phyloP scores from a whole-genome alignment of 2,113 vertebrate species.

The Engraulis encrasicolus region DNA sequence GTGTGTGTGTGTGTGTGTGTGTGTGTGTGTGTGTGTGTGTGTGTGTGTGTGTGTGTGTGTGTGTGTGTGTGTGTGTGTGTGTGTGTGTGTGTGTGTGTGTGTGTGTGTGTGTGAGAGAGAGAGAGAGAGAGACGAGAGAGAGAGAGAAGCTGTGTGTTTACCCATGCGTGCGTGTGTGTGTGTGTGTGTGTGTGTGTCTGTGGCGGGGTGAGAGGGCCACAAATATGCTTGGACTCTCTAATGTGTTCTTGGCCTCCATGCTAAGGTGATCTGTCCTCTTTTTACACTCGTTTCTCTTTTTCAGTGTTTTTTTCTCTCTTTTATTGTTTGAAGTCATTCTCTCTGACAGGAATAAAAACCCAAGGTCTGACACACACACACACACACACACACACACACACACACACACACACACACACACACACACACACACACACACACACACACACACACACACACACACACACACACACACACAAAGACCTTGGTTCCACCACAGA shows the following conservation, averaged over 20 bases:
- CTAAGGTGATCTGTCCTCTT: not conserved
- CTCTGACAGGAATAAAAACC: not conserved
- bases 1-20: too few species aligned
- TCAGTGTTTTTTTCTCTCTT: not conserved
- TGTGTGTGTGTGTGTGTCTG: too few species aligned
- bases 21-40: too few species aligned
- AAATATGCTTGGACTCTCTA: not conserved
- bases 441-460: not conserved
- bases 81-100: too few species aligned
- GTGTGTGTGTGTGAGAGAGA: too few species aligned
- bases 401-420: not conserved
- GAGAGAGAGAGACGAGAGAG: too few species aligned
- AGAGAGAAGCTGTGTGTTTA: too few species aligned
- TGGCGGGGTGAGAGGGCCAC: too few species aligned
- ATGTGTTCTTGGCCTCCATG: not conserved
- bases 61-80: too few species aligned
- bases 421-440: conserved; percentile 3
- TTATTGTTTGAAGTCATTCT: not conserved
- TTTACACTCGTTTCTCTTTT: not conserved
- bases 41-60: too few species aligned
- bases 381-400: not conserved
- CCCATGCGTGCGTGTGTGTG: too few species aligned
- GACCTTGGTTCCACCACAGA: not conserved
- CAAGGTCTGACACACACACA: not conserved
- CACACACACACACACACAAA: too few species aligned